Evolutionary conservation across 2,113 vertebrate genomes (phyloP).

Genomic region (Nycticorax nycticorax): DNA sequence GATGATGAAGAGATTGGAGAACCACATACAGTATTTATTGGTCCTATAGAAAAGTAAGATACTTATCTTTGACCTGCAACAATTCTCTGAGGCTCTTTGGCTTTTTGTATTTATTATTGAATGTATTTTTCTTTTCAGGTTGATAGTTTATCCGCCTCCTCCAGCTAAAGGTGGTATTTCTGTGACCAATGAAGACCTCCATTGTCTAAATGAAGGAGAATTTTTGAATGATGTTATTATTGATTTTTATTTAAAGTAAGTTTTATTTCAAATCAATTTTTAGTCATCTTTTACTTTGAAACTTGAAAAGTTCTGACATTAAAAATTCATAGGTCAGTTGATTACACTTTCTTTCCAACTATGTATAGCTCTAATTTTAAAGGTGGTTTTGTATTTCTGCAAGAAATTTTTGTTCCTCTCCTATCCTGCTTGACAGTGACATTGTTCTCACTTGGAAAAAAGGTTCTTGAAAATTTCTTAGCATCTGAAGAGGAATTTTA

Average conservation of each 20-base stretch:
- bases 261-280: constrained; percentile 33
- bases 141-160: constrained; percentile 96
- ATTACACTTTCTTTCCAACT: not conserved
- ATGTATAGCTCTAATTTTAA: not conserved
- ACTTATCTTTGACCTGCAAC: not conserved
- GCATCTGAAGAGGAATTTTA: not conserved
- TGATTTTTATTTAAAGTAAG: constrained; percentile 99
- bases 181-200: constrained; percentile 97
- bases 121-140: constrained; percentile 72
- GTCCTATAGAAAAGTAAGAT: constrained; percentile 92
- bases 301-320: not conserved
- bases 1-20: constrained; percentile 90
- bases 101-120: not conserved
- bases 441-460: not conserved
- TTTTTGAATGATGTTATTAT: constrained; percentile 99
- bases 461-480: not conserved
- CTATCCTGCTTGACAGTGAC: not conserved
- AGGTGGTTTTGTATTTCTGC: not conserved
- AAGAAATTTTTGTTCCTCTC: not conserved
- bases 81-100: not conserved
- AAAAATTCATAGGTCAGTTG: not conserved
- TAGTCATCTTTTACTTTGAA: not conserved
- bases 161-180: constrained; percentile 96
- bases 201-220: constrained; percentile 96
- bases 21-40: constrained; percentile 90